Evolutionary conservation across 2,888 invertebrate species (phyloP), one percentile per base, ranked within the genome.

Genomic region (Caenorhabditis japonica): DNA sequence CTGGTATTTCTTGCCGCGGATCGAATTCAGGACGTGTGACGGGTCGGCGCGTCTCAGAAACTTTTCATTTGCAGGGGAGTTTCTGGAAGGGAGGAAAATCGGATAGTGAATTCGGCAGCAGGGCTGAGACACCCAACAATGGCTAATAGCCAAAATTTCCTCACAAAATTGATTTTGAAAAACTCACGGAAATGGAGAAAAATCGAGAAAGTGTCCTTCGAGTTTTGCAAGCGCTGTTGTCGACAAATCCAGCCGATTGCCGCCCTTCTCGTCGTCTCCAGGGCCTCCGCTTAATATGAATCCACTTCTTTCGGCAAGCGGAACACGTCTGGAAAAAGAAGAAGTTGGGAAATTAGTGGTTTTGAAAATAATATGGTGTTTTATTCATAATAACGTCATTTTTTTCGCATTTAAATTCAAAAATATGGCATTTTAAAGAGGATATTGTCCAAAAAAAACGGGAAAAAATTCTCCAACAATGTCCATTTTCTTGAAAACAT

Each of bases 221-320:
- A 66, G 56, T 39, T 60, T 56, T 7, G 23, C n/a, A 1, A 46
- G 13, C 10, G 47, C 21, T 13, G 46, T 19, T 38, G 19, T 46
- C 21, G 30, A n/a, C 8, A 60, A 10, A 19, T 44, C 47, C 55
- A 21, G 19, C 13, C 33, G 39, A 19, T n/a, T 15, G 15, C 46
- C n/a, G n/a, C n/a, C 34, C 21, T 55, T 53, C 5, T 53, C 51
- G 23, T 61, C 43, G 25, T 61, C 52, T 1, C 38, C 49, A 15
- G 43, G 39, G 34, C 47, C 56, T 19, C 66, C 66, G 25, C 66
- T 66, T 21, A 66, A 30, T 0, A 36, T 15, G 56, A 64, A 64
- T 25, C 56, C 62, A 39, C 62, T 73, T 51, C 51, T 44, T 27
- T 73, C 73, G 15, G 66, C 27, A 0, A 73, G 47, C 1, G 73